A percentile compares a stretch with the other conserved stretches of the same genome.
Conservation (phyloP, 2,888 invertebrate genomes). For the Glaucopsyche alexis region DNA sequence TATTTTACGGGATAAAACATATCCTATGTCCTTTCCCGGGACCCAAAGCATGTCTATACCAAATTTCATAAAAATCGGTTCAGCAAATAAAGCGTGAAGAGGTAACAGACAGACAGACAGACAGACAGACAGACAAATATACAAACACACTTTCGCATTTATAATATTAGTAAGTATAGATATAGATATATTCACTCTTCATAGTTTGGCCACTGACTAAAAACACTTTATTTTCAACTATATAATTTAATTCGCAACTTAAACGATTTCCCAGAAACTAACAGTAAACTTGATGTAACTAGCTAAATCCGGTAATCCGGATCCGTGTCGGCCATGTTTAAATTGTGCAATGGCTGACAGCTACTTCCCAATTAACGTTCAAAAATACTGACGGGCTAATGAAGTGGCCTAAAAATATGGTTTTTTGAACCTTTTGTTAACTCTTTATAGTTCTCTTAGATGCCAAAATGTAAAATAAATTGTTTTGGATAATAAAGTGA, state of each 20-base stretch:
- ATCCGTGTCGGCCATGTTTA: slow-evolving; percentile 34
- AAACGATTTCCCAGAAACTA: slow-evolving; percentile 34
- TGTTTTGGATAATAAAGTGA: background rate
- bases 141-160: slow-evolving; percentile 1
- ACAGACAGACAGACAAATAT: no score
- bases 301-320: slow-evolving; percentile 50
- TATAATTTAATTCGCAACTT: slow-evolving; percentile 9
- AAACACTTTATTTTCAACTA: background rate
- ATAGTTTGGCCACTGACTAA: no score
- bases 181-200: no score
- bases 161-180: background rate
- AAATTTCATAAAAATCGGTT: no score
- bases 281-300: slow-evolving; percentile 47
- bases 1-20: no score
- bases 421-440: background rate
- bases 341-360: slow-evolving; percentile 33
- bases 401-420: slow-evolving; percentile 27
- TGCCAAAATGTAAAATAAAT: background rate
- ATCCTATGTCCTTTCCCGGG: no score
- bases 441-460: background rate
- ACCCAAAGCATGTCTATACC: no score
- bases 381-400: slow-evolving; percentile 16
- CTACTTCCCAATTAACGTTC: slow-evolving; percentile 28
- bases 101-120: no score
- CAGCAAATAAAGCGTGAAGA: no score